Conservation (phyloP, 2,888 invertebrate genomes). For the Caenorhabditis angaria region DNA sequence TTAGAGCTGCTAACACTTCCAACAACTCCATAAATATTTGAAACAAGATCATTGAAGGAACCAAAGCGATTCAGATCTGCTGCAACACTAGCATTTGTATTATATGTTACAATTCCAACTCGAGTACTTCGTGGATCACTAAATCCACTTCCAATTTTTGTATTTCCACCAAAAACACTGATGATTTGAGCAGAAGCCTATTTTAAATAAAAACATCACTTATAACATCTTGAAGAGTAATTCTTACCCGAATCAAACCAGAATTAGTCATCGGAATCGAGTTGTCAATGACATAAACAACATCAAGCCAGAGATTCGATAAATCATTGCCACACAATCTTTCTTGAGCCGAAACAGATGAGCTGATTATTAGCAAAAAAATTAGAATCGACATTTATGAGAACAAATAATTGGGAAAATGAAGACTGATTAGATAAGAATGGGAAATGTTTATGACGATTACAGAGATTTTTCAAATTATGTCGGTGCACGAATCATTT, state of each 20-base stretch:
- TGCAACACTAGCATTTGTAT: slow-evolving; percentile 6
- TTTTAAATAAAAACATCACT: neutral
- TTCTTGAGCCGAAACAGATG: slow-evolving; percentile 5
- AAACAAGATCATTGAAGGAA: too few relatives aligned
- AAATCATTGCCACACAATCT: slow-evolving; percentile 24
- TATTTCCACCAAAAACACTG: slow-evolving; percentile 15
- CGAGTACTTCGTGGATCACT: slow-evolving; percentile 18
- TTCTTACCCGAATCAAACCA: slow-evolving; percentile 5
- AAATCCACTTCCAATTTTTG: slow-evolving; percentile 16
- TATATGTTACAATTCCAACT: slow-evolving; percentile 31
- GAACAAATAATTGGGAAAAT: too few relatives aligned
- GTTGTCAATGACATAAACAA: slow-evolving; percentile 30
- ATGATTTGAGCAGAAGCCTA: slow-evolving; percentile 17
- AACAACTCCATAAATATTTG: slow-evolving; percentile 10
- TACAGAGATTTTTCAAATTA: neutral
- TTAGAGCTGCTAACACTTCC: slow-evolving; percentile 14
- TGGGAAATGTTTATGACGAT: too few relatives aligned
- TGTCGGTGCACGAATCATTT: neutral
- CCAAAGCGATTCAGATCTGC: too few relatives aligned
- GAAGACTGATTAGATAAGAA: neutral
- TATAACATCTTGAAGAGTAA: slow-evolving; percentile 14
- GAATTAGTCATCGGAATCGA: slow-evolving; percentile 3
- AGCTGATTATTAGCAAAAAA: neutral
- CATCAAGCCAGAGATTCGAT: slow-evolving; percentile 31
- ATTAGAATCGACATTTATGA: too few relatives aligned